phyloP scores from a whole-genome alignment of 2,113 vertebrate species.

The Bujurquina vittata region DNA sequence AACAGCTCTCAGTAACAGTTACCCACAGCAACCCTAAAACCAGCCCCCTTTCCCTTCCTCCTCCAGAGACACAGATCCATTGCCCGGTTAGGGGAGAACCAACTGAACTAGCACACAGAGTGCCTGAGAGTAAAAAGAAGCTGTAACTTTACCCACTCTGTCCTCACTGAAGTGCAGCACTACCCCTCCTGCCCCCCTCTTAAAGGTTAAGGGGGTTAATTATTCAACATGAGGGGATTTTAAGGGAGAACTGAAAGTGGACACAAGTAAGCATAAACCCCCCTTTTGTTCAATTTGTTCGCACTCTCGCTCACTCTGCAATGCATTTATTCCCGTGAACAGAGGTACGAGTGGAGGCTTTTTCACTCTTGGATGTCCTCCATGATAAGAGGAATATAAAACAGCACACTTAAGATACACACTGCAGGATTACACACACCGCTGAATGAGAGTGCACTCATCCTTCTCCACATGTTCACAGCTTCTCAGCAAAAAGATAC shows the following conservation, averaged over 20 bases:
- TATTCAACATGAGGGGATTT: slow-evolving; percentile 68
- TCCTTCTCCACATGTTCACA: slow-evolving; percentile 27
- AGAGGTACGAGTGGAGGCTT: not conserved
- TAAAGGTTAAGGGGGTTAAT: slow-evolving; percentile 72
- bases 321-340: slow-evolving; percentile 5
- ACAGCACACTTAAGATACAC: not conserved
- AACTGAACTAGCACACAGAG: slow-evolving; percentile 47
- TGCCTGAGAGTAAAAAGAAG: slow-evolving; percentile 57
- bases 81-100: slow-evolving; percentile 59
- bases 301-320: slow-evolving; percentile 7
- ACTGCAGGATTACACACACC: not conserved
- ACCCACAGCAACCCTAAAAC: slow-evolving; percentile 72
- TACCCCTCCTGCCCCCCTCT: slow-evolving; percentile 24
- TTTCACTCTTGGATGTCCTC: slow-evolving; percentile 5
- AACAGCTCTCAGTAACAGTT: slow-evolving; percentile 74
- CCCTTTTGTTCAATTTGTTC: slow-evolving; percentile 39
- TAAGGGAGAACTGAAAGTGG: slow-evolving; percentile 40
- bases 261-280: slow-evolving; percentile 43
- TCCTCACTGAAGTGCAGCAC: slow-evolving; percentile 57
- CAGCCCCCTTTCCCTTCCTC: slow-evolving; percentile 51
- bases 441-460: not conserved
- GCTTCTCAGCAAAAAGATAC: slow-evolving; percentile 14
- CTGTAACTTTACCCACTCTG: slow-evolving; percentile 71
- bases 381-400: not conserved
- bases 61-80: slow-evolving; percentile 62